A percentile compares a stretch with the other conserved stretches of the same genome.
Evolutionary conservation across 2,888 invertebrate species (phyloP).

Genomic region (Tachina fera): DNA sequence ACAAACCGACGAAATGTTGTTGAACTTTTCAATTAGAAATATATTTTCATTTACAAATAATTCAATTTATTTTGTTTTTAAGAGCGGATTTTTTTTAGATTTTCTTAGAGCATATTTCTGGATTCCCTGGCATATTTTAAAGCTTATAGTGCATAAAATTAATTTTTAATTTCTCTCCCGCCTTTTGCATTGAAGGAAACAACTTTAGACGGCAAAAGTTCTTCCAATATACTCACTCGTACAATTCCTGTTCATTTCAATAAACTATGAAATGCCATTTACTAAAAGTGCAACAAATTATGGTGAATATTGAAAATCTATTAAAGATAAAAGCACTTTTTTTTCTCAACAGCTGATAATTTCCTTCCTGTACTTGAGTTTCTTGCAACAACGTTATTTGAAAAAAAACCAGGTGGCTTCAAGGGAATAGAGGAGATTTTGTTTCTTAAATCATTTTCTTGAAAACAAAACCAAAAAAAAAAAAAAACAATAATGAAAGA

Average conservation of each 20-base stretch:
- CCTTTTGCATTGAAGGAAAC: not conserved
- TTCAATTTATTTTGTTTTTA: too few species aligned
- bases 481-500: conserved; percentile 1
- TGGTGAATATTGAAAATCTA: conserved; percentile 25
- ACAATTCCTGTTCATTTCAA: not conserved
- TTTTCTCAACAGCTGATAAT: conserved; percentile 40
- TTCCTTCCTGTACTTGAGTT: conserved; percentile 62
- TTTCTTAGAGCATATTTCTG: too few species aligned
- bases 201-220: not conserved
- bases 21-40: too few species aligned
- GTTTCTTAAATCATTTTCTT: conserved; percentile 45
- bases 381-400: conserved; percentile 7
- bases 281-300: conserved; percentile 6
- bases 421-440: conserved; percentile 56
- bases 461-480: conserved; percentile 8
- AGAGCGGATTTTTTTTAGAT: too few species aligned
- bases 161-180: too few species aligned
- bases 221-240: not conserved
- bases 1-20: too few species aligned
- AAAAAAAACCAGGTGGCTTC: conserved; percentile 51
- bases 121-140: too few species aligned
- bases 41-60: too few species aligned
- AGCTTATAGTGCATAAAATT: too few species aligned
- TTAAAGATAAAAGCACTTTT: conserved; percentile 23
- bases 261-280: not conserved